Conservation (phyloP, 1,140 invertebrate species). For the Drosophila paulistorum region DNA sequence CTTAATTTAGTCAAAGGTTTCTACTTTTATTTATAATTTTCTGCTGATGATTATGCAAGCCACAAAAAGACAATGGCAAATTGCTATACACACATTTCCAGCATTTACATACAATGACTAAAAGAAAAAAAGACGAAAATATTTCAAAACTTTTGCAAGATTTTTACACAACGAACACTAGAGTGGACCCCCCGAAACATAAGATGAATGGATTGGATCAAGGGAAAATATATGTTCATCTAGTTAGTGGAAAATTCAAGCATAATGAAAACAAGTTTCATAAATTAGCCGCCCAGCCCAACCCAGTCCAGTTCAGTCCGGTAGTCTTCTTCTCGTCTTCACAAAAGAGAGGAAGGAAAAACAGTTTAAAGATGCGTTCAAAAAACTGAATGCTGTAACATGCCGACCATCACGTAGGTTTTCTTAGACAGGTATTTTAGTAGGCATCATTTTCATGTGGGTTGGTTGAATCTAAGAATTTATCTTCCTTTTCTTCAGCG, state of each 20-base stretch:
- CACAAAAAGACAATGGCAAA: constrained; percentile 53
- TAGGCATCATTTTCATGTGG: background rate
- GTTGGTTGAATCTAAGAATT: background rate
- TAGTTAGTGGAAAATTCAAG: constrained; percentile 47
- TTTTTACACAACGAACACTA: constrained; percentile 50
- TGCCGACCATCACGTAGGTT: constrained; percentile 1
- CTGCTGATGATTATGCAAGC: constrained; percentile 25
- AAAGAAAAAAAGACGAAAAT: constrained; percentile 51
- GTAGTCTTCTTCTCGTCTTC: background rate
- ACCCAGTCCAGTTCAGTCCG: background rate
- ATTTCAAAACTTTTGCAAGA: constrained; percentile 62
- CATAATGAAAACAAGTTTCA: constrained; percentile 62
- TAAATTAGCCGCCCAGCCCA: constrained; percentile 38
- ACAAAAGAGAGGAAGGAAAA: background rate
- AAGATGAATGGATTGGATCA: constrained; percentile 26
- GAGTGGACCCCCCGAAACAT: constrained; percentile 36
- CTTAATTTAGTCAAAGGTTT: constrained; percentile 36
- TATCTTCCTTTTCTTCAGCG: background rate
- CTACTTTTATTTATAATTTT: constrained; percentile 12
- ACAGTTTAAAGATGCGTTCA: constrained; percentile 23
- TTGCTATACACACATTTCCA: constrained; percentile 28
- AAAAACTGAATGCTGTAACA: constrained; percentile 12
- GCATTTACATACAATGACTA: constrained; percentile 66
- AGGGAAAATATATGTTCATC: constrained; percentile 36
- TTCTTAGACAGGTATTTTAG: background rate